Evolutionary conservation across 2,797 vertebrate genomes (phyloP).

Genomic region (Ctenosaura bakeri): DNA sequence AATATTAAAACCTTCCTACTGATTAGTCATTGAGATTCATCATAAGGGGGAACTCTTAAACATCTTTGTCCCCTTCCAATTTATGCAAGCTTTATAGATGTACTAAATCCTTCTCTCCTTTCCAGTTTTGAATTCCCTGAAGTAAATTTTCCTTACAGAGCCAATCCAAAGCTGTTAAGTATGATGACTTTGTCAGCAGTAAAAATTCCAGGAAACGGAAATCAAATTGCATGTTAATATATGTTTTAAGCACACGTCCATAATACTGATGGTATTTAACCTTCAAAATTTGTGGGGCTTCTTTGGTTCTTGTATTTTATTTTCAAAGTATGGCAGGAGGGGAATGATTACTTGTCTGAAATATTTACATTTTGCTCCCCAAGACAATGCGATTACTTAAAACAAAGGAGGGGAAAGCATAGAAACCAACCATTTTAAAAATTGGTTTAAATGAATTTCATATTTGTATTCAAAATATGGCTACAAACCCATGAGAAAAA

Average conservation of each 20-base stretch:
- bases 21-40: background rate
- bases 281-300: background rate
- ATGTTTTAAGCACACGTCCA: background rate
- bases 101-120: background rate
- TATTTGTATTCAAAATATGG: background rate
- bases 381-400: background rate
- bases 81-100: background rate
- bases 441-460: no score
- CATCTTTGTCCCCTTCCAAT: no score
- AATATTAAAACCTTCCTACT: background rate
- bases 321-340: background rate
- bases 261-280: background rate
- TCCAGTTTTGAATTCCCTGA: background rate
- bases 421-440: background rate
- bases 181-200: background rate
- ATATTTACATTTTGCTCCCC: background rate
- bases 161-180: background rate
- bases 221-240: background rate
- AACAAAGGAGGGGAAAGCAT: background rate
- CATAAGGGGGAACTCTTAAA: background rate
- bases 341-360: background rate
- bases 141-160: background rate
- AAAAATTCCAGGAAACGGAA: background rate
- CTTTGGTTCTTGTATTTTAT: background rate
- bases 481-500: background rate